phyloP scores from a whole-genome alignment of 2,888 invertebrate species.

The Mythimna impura region DNA sequence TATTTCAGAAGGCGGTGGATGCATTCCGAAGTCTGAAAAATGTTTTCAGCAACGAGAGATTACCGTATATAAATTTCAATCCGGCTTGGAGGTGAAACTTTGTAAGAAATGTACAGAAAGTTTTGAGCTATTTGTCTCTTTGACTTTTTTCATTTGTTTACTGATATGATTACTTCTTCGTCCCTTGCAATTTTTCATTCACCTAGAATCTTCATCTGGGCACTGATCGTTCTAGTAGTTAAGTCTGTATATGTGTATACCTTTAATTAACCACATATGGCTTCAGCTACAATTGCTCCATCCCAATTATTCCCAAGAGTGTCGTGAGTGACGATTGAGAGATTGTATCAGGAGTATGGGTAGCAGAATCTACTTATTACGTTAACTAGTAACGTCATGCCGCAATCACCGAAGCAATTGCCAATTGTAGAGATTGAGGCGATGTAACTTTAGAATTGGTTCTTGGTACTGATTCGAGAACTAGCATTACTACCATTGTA shows the following conservation, averaged over 20 bases:
- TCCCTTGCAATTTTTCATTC: neutral
- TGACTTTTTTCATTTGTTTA: conserved; percentile 4
- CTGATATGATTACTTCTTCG: neutral
- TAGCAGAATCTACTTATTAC: conserved; percentile 24
- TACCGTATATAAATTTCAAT: conserved; percentile 60
- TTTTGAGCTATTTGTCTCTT: conserved; percentile 23
- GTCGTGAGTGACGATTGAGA: conserved; percentile 47
- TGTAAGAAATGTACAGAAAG: conserved; percentile 37
- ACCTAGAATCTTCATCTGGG: neutral
- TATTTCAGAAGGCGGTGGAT: conserved; percentile 61
- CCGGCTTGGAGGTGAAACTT: conserved; percentile 30
- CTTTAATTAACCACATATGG: conserved; percentile 34
- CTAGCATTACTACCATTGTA: neutral
- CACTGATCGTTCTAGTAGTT: conserved; percentile 2
- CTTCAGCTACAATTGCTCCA: conserved; percentile 29
- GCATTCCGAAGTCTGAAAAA: conserved; percentile 66
- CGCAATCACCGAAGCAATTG: conserved; percentile 22
- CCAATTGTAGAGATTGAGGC: neutral
- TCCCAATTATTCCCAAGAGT: conserved; percentile 45
- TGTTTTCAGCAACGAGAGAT: conserved; percentile 68
- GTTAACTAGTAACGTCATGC: conserved; percentile 27
- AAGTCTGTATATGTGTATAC: neutral
- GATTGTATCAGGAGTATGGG: conserved; percentile 34
- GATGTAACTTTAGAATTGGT: conserved; percentile 23
- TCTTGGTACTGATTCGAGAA: neutral